phyloP scores from a whole-genome alignment of 2,888 invertebrate species.

The Melolontha melolontha region DNA sequence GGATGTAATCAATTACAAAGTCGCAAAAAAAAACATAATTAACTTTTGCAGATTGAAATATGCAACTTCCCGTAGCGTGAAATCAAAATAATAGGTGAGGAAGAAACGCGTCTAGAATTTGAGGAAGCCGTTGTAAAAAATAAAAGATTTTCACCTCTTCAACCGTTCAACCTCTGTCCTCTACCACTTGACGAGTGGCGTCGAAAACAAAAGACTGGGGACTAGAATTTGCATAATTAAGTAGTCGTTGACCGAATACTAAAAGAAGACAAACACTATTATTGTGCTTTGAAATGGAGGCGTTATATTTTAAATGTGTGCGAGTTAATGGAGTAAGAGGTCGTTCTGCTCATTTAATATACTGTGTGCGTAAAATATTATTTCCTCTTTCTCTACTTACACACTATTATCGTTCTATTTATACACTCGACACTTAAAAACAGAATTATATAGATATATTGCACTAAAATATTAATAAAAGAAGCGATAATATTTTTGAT shows the following conservation, averaged over 20 bases:
- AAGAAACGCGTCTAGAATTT: neutral
- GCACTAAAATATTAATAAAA: neutral
- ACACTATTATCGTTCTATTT: constrained; percentile 6
- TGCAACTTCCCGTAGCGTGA: neutral
- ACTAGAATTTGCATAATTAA: constrained; percentile 36
- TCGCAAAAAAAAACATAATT: neutral
- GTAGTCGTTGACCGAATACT: constrained; percentile 23
- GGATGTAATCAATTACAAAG: too few relatives aligned
- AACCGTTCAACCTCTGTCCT: neutral
- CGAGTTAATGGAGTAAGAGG: constrained; percentile 19
- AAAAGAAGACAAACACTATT: constrained; percentile 14
- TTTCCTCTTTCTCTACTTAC: constrained; percentile 9
- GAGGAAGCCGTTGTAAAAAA: neutral
- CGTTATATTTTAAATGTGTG: constrained; percentile 3
- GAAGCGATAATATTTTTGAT: too few relatives aligned
- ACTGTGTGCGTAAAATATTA: constrained; percentile 11
- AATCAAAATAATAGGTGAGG: constrained; percentile 1
- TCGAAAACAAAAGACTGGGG: constrained; percentile 16
- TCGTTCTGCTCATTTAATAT: constrained; percentile 4
- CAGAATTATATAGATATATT: neutral
- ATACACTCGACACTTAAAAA: neutral
- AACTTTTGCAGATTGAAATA: neutral
- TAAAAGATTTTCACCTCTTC: constrained; percentile 5
- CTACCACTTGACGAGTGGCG: neutral
- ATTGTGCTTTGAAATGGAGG: constrained; percentile 11